phyloP scores from a whole-genome alignment of 1,140 invertebrate species.

The Grapholita molesta region DNA sequence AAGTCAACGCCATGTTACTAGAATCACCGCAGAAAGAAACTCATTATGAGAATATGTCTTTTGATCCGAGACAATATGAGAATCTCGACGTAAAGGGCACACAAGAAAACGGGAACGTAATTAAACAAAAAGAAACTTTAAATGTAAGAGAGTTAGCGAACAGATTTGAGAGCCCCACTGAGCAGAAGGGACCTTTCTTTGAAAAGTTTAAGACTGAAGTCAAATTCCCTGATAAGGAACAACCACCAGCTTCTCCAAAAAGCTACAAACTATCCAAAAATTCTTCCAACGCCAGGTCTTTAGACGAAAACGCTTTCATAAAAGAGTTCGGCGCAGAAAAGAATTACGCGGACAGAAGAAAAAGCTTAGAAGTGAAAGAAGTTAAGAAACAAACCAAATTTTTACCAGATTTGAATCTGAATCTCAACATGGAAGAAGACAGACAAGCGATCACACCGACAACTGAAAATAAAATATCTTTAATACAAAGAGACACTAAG shows the following conservation, averaged over 20 bases:
- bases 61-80: slow-evolving; percentile 40
- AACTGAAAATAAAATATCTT: slow-evolving; percentile 79
- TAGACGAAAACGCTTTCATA: slow-evolving; percentile 85
- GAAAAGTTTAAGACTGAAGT: slow-evolving; percentile 67
- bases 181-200: slow-evolving; percentile 70
- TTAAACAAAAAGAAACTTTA: slow-evolving; percentile 44
- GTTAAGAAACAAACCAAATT: slow-evolving; percentile 74
- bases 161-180: slow-evolving; percentile 79
- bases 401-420: slow-evolving; percentile 78
- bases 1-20: slow-evolving; percentile 84
- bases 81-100: slow-evolving; percentile 32
- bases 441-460: slow-evolving; percentile 73
- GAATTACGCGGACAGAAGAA: slow-evolving; percentile 67
- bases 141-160: slow-evolving; percentile 80
- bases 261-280: slow-evolving; percentile 78
- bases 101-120: slow-evolving; percentile 57
- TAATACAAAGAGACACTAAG: slow-evolving; percentile 73
- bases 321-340: slow-evolving; percentile 79
- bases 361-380: slow-evolving; percentile 75
- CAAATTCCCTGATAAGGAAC: slow-evolving; percentile 57
- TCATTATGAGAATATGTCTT: slow-evolving; percentile 59
- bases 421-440: slow-evolving; percentile 55
- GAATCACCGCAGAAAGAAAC: slow-evolving; percentile 58
- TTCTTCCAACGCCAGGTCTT: slow-evolving; percentile 83
- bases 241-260: slow-evolving; percentile 48